Evolutionary conservation across 2,888 invertebrate genomes (phyloP).

Genomic region (Ophion obscuratus): DNA sequence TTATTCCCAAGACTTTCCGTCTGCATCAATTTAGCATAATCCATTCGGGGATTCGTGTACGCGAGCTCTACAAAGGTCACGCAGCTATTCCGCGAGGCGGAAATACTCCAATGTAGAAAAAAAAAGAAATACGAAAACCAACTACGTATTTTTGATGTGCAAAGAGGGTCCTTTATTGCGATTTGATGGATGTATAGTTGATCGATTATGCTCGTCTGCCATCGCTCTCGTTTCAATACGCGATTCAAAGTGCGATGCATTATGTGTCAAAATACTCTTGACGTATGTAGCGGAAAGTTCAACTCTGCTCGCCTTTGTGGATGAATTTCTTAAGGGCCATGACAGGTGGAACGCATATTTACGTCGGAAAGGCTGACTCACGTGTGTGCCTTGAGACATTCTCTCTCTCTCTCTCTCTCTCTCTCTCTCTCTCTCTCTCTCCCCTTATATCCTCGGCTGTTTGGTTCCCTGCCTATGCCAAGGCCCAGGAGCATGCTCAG

Average conservation of each 20-base stretch:
- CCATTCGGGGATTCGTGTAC: constrained; percentile 1
- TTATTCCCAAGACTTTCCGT: constrained; percentile 29
- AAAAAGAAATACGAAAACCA: no score
- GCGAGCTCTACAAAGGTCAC: constrained; percentile 17
- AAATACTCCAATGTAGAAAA: no score
- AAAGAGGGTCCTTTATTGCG: no score
- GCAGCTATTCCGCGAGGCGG: background rate
- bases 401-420: constrained; percentile 14
- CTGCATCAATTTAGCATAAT: constrained; percentile 34
- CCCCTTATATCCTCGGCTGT: background rate
- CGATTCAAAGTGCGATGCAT: background rate
- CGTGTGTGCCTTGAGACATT: constrained; percentile 43
- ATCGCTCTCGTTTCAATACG: background rate
- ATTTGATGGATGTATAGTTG: no score
- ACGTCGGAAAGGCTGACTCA: constrained; percentile 50
- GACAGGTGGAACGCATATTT: constrained; percentile 59
- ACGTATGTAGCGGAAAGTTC: constrained; percentile 31
- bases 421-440: constrained; percentile 24
- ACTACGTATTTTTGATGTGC: no score
- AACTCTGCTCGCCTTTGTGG: constrained; percentile 45
- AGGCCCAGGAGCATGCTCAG: constrained; percentile 10
- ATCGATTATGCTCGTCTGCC: no score
- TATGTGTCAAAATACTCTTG: background rate
- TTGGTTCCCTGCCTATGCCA: no score
- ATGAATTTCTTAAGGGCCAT: constrained; percentile 42